Evolutionary conservation across 2,888 invertebrate genomes (phyloP).

Genomic region (Danaus chrysippus): DNA sequence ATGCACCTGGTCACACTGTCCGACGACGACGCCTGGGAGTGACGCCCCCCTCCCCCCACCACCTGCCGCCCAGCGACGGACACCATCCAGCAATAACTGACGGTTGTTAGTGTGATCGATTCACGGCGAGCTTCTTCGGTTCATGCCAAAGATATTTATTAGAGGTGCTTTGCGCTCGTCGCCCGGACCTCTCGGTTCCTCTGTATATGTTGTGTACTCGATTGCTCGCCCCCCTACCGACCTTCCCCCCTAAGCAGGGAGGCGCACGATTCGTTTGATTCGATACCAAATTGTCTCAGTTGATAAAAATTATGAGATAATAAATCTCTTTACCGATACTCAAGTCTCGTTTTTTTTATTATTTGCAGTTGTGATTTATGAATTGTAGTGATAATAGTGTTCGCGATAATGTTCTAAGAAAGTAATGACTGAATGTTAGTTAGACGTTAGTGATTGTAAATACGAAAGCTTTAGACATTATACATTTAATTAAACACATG

Average conservation of each 20-base stretch:
- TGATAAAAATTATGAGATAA: slow-evolving; percentile 52
- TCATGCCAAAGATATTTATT: slow-evolving; percentile 80
- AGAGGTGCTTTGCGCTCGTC: slow-evolving; percentile 55
- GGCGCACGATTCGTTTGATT: slow-evolving; percentile 55
- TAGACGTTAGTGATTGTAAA: slow-evolving; percentile 76
- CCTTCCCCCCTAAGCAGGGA: slow-evolving; percentile 37
- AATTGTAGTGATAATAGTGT: slow-evolving; percentile 77
- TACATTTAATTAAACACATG: slow-evolving; percentile 67
- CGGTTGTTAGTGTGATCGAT: slow-evolving; percentile 50
- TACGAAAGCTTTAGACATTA: slow-evolving; percentile 75
- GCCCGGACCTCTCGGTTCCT: slow-evolving; percentile 41
- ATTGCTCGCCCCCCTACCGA: slow-evolving; percentile 9
- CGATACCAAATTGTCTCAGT: slow-evolving; percentile 61
- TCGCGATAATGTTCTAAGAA: slow-evolving; percentile 72
- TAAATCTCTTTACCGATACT: slow-evolving; percentile 72
- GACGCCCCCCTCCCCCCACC: slow-evolving; percentile 44
- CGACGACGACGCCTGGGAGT: slow-evolving; percentile 69
- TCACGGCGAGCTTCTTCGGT: slow-evolving; percentile 68
- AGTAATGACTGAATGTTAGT: slow-evolving; percentile 74
- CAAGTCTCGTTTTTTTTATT: slow-evolving; percentile 68
- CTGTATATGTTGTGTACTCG: slow-evolving; percentile 18
- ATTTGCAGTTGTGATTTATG: slow-evolving; percentile 72
- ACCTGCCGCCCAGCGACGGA: slow-evolving; percentile 41
- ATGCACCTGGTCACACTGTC: slow-evolving; percentile 64
- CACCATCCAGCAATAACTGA: slow-evolving; percentile 54